Percentiles rank a stretch among this genome's conserved stretches.
These are phyloP conservation scores for Harlomillsia oculata DNA, from an alignment of 1,140 invertebrate species.

Conservation along the genomic window DNA sequence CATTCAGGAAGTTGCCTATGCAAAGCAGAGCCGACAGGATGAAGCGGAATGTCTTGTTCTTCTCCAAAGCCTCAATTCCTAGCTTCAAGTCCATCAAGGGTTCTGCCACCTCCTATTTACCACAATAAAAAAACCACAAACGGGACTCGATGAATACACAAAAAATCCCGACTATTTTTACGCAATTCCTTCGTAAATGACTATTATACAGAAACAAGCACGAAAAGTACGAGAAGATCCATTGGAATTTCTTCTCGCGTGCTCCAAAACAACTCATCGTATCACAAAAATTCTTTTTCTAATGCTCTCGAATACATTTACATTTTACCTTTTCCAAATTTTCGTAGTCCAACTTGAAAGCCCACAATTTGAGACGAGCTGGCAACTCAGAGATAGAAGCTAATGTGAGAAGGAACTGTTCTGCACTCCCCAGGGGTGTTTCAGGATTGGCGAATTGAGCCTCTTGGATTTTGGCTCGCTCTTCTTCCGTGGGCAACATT, in stretches of 20 bases:
- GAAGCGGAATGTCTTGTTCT: slow-evolving; percentile 87
- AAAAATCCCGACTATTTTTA: too few species aligned
- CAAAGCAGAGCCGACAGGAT: slow-evolving; percentile 87
- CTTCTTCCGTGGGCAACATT: slow-evolving; percentile 96
- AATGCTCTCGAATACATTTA: too few species aligned
- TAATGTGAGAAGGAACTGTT: slow-evolving; percentile 92
- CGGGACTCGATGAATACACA: too few species aligned
- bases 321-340: slow-evolving; percentile 72
- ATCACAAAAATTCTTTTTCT: too few species aligned
- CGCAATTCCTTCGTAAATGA: too few species aligned
- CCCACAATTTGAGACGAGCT: slow-evolving; percentile 91
- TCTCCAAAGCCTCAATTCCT: slow-evolving; percentile 79
- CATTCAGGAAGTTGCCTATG: slow-evolving; percentile 96
- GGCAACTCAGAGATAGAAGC: slow-evolving; percentile 91
- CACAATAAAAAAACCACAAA: background rate
- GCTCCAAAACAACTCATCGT: too few species aligned
- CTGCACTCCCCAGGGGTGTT: slow-evolving; percentile 88
- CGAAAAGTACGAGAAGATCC: too few species aligned
- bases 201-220: too few species aligned
- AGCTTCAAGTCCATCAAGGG: slow-evolving; percentile 96
- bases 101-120: slow-evolving; percentile 82
- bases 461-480: slow-evolving; percentile 90
- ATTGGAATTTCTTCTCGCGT: too few species aligned
- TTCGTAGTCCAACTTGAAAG: slow-evolving; percentile 97
- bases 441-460: slow-evolving; percentile 88